Base-by-base conservation (phyloP, 2,888 invertebrate species). In the Byasa hedistus region DNA sequence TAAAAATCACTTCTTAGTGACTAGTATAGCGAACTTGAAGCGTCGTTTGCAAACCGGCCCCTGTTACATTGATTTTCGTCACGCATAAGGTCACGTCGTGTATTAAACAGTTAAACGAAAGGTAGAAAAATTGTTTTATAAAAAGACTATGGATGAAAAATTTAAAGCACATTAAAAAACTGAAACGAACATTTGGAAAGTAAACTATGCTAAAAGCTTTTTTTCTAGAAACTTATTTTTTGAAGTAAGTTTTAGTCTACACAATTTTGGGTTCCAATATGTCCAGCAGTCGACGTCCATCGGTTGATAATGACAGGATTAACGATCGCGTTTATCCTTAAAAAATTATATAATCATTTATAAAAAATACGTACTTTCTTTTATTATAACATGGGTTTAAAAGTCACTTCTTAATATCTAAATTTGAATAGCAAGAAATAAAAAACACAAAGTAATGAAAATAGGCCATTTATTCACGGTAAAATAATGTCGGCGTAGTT, bases 11-110 rank as follows among this genome's bases (percentile, higher is more conserved):
- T 48, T n/a, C 4, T 48, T 48, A 48, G 19, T 19, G 48, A n/a
- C 19, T 48, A n/a, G 48, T 15, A 48, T 48, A 48, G 48, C 12
- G 48, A 56, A 24, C 24, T 27, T 57, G 39, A 22, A 32, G 24
- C 39, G 39, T 15, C 17, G 36, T 56, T 52, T 48, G 55, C 69
- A 71, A 72, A 69, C 63, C 60, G 52, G 22, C 7, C 21, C 27
- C n/a, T 22, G 22, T 23, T 54, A 22, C 7, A 54, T 23, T 15
- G 52, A n/a, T 54, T 54, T 10, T 12, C 52, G 8, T 22, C 10
- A 55, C 55, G 17, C 19, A 48, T 48, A 48, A 48, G 48, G n/a
- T 48, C 48, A 48, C n/a, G 19, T 48, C n/a, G n/a, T 12, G 48
- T n/a, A 48, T n/a, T 48, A 48, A 48, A 48, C 2, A 48, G 48